Conservation (phyloP, 2,888 invertebrate species). For the Acrocyrtus sp. region DNA sequence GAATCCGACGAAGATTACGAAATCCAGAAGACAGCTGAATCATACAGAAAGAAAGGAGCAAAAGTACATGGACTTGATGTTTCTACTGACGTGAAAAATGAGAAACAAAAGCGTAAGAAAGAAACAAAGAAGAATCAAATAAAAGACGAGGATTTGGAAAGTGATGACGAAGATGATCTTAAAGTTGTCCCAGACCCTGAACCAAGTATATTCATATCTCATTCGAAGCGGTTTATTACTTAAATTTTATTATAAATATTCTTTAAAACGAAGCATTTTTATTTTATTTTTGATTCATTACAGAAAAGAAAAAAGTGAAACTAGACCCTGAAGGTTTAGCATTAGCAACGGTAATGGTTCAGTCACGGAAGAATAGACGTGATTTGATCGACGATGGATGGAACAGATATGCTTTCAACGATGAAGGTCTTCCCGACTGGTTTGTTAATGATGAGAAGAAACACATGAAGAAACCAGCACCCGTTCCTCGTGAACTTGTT, state of each 20-base stretch:
- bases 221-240: too few relatives aligned
- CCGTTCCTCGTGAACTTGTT: constrained; percentile 86
- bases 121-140: constrained; percentile 40
- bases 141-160: constrained; percentile 65
- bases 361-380: constrained; percentile 88
- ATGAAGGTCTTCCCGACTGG: constrained; percentile 93
- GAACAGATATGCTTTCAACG: constrained; percentile 94
- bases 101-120: constrained; percentile 65
- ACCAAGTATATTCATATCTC: constrained; percentile 49
- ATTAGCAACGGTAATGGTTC: constrained; percentile 88
- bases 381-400: constrained; percentile 91
- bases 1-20: constrained; percentile 90
- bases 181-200: constrained; percentile 74
- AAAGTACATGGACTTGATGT: constrained; percentile 65
- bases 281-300: constrained; percentile 1
- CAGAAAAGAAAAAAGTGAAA: constrained; percentile 72
- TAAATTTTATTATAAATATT: too few relatives aligned
- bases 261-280: background rate
- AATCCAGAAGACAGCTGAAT: constrained; percentile 80
- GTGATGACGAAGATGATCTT: constrained; percentile 70
- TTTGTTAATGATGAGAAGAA: constrained; percentile 93
- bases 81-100: background rate
- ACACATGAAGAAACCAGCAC: constrained; percentile 84
- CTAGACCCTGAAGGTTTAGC: constrained; percentile 90
- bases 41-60: constrained; percentile 78